Conservation (phyloP, 2,888 invertebrate genomes). For the Arctia plantaginis region DNA sequence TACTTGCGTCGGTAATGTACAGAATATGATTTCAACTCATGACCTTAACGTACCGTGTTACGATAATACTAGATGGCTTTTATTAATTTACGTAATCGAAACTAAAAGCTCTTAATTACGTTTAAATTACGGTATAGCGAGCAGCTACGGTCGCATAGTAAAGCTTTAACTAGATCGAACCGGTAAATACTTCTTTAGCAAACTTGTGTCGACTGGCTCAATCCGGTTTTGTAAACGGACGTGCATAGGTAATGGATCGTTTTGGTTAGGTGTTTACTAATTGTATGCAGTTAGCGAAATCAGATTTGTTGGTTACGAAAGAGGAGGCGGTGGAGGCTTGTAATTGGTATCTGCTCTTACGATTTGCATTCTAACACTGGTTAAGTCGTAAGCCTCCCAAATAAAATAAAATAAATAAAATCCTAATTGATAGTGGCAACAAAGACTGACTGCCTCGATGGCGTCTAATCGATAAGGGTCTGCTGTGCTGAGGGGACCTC, state of each 20-base stretch:
- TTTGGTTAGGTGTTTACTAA: slow-evolving; percentile 8
- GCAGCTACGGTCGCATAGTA: slow-evolving; percentile 29
- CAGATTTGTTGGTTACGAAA: neutral
- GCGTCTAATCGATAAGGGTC: too few relatives aligned
- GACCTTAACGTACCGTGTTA: neutral
- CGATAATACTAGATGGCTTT: neutral
- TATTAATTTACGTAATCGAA: neutral
- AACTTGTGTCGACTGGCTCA: slow-evolving; percentile 55
- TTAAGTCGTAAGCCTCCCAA: too few relatives aligned
- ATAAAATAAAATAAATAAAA: too few relatives aligned
- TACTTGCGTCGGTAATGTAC: neutral
- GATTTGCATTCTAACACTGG: too few relatives aligned
- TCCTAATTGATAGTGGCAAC: too few relatives aligned
- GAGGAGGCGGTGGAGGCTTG: too few relatives aligned
- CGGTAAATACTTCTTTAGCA: slow-evolving; percentile 59
- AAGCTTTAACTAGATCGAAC: slow-evolving; percentile 52
- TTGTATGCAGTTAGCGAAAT: neutral
- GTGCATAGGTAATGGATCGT: slow-evolving; percentile 32
- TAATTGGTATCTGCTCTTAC: too few relatives aligned
- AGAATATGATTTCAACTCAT: neutral
- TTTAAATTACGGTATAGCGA: slow-evolving; percentile 23
- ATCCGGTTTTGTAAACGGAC: slow-evolving; percentile 49
- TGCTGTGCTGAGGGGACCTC: too few relatives aligned
- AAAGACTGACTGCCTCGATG: too few relatives aligned
- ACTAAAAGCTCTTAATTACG: slow-evolving; percentile 11